phyloP scores from a whole-genome alignment of 2,888 invertebrate species.

The Ypsolopha sequella region DNA sequence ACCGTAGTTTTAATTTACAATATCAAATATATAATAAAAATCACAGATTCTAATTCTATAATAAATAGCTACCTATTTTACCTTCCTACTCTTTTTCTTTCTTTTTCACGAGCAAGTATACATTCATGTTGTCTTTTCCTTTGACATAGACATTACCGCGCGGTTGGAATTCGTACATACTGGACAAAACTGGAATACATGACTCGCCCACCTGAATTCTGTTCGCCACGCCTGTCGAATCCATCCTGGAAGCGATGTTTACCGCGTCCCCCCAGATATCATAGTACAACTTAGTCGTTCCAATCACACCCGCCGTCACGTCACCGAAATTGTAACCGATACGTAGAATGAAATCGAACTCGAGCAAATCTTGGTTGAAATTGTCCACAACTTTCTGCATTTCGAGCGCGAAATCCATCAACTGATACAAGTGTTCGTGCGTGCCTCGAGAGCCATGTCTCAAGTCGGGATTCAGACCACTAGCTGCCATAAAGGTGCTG shows the following conservation, averaged over 20 bases:
- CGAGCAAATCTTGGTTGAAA: slow-evolving; percentile 91
- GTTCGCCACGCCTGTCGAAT: slow-evolving; percentile 92
- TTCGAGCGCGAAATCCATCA: slow-evolving; percentile 94
- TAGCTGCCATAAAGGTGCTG: slow-evolving; percentile 97
- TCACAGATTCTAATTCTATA: slow-evolving; percentile 64
- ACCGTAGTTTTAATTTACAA: slow-evolving; percentile 13
- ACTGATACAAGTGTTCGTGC: slow-evolving; percentile 83
- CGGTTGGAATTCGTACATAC: slow-evolving; percentile 88
- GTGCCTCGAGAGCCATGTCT: slow-evolving; percentile 77
- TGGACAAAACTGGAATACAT: slow-evolving; percentile 77
- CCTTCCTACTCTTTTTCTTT: slow-evolving; percentile 41
- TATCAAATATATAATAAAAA: slow-evolving; percentile 39
- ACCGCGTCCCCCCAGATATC: slow-evolving; percentile 99
- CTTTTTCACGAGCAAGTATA: slow-evolving; percentile 78
- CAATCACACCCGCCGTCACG: slow-evolving; percentile 96
- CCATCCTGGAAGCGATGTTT: slow-evolving; percentile 97
- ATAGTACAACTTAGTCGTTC: slow-evolving; percentile 95
- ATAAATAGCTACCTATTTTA: slow-evolving; percentile 17
- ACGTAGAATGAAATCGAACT: slow-evolving; percentile 87
- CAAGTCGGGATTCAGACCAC: slow-evolving; percentile 88
- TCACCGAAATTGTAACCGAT: slow-evolving; percentile 95
- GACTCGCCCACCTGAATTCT: slow-evolving; percentile 86
- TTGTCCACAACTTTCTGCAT: slow-evolving; percentile 90
- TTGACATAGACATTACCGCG: slow-evolving; percentile 96
- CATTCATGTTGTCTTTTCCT: slow-evolving; percentile 96